Percentiles rank a stretch among this genome's conserved stretches.
These are phyloP conservation scores for Pseudorectes ferrugineus DNA, from an alignment of 2,113 vertebrate genomes.

Conservation along the genomic window DNA sequence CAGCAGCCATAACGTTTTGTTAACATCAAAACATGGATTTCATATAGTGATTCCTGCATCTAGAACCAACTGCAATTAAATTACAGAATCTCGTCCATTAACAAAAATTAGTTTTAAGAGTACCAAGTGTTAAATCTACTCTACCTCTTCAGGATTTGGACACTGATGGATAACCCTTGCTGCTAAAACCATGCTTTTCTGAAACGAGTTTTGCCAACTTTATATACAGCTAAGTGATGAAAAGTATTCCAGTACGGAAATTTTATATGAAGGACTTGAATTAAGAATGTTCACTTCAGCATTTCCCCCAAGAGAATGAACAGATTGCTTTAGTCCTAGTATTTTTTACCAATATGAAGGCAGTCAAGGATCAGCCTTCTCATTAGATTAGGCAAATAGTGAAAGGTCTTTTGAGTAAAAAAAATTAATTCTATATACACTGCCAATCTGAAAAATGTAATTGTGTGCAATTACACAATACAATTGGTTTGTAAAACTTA, in stretches of 20 bases:
- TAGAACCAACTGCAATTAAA: background rate
- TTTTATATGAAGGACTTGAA: background rate
- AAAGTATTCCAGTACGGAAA: background rate
- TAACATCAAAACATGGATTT: background rate
- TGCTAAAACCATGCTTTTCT: background rate
- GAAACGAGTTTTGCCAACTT: background rate
- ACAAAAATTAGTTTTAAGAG: background rate
- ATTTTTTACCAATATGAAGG: background rate
- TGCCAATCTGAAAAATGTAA: background rate
- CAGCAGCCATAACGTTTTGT: background rate
- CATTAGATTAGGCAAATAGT: background rate
- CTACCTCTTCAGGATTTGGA: background rate
- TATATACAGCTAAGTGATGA: background rate
- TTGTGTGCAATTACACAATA: background rate
- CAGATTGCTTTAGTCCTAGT: background rate
- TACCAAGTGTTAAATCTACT: background rate
- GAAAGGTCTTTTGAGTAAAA: background rate
- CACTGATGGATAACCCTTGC: background rate
- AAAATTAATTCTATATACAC: background rate
- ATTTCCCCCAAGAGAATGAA: background rate
- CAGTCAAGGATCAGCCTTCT: background rate
- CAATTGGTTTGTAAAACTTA: background rate
- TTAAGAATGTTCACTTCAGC: background rate
- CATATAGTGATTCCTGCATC: background rate
- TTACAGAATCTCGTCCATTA: background rate